Evolutionary conservation across 1,140 invertebrate genomes (phyloP).

Genomic region (Ganaspis sp.): DNA sequence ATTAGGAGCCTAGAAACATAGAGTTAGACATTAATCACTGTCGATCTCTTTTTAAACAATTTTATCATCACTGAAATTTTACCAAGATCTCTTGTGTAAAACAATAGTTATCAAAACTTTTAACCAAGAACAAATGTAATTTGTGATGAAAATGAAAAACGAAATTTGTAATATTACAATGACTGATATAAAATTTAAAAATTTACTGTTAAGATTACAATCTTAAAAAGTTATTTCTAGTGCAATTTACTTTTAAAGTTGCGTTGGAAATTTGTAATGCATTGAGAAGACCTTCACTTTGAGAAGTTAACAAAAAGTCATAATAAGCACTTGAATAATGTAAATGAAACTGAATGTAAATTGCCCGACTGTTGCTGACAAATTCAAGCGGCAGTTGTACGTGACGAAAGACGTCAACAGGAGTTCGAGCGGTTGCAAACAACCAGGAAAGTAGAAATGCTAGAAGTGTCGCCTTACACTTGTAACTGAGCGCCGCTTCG

Average conservation of each 20-base stretch:
- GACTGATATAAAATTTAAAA: no score
- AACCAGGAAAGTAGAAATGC: conserved; percentile 67
- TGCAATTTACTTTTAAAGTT: no score
- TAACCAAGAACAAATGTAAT: no score
- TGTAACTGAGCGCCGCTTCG: conserved; percentile 56
- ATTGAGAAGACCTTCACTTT: no score
- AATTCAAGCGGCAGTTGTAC: conserved; percentile 30
- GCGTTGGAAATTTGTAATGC: no score
- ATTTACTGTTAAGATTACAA: no score
- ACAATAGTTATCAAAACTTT: no score
- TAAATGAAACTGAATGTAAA: not conserved
- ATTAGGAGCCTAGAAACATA: conserved; percentile 59
- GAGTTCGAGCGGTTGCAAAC: conserved; percentile 65
- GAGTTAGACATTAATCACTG: not conserved
- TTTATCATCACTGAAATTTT: not conserved
- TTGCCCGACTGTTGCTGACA: not conserved
- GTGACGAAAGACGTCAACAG: conserved; percentile 47
- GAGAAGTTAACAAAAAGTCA: not conserved
- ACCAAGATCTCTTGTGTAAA: not conserved
- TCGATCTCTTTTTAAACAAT: not conserved
- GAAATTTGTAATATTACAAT: no score
- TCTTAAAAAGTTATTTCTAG: no score
- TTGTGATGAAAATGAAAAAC: no score
- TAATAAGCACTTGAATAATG: not conserved
- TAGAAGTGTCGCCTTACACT: conserved; percentile 59